These are phyloP conservation scores for Syritta pipiens DNA, from an alignment of 2,888 invertebrate genomes.

Conservation along the genomic window DNA sequence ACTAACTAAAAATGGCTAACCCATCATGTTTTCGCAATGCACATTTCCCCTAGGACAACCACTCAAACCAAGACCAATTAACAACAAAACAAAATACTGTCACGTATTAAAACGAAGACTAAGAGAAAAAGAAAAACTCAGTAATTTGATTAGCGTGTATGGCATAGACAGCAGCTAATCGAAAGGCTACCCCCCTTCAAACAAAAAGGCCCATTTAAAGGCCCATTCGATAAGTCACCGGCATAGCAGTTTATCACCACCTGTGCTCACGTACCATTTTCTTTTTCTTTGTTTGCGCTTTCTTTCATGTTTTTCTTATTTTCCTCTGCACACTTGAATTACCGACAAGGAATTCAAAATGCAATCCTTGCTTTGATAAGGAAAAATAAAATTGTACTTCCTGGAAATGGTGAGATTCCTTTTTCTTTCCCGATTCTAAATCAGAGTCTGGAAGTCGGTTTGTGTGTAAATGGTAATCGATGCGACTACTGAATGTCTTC, in stretches of 20 bases:
- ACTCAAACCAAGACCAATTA: conserved; percentile 22
- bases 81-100: conserved; percentile 39
- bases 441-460: no score
- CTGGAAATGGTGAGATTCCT: conserved; percentile 44
- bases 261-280: conserved; percentile 11
- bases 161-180: conserved; percentile 35
- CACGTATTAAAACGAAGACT: conserved; percentile 44
- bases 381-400: conserved; percentile 28
- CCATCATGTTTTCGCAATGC: no score
- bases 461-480: conserved; percentile 41
- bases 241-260: conserved; percentile 17
- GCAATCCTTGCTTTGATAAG: conserved; percentile 45
- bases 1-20: no score
- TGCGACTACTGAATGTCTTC: conserved; percentile 22
- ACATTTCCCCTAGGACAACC: no score
- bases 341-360: neutral
- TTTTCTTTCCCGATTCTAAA: neutral
- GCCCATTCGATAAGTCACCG: conserved; percentile 51
- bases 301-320: conserved; percentile 3
- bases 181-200: conserved; percentile 3
- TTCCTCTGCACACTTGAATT: conserved; percentile 8
- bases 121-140: conserved; percentile 29
- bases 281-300: neutral
- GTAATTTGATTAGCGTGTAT: conserved; percentile 42
- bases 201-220: conserved; percentile 39